Conservation (phyloP, 2,113 vertebrate genomes). For the Caloenas nicobarica region DNA sequence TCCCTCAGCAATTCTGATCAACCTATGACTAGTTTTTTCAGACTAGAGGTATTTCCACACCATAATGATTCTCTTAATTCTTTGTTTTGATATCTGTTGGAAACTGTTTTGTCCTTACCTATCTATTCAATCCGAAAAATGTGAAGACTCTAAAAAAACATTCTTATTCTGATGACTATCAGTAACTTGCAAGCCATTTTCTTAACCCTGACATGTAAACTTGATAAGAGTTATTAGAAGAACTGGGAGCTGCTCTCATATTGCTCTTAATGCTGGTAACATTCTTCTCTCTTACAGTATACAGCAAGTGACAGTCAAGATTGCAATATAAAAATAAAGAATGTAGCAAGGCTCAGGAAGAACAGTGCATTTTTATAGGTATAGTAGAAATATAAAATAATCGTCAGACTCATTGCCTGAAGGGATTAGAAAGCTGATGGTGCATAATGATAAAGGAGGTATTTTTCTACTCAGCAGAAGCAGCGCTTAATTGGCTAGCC, state of each 20-base stretch:
- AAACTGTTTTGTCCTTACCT: neutral
- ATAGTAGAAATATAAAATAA: neutral
- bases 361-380: neutral
- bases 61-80: neutral
- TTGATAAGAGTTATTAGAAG: neutral
- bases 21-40: neutral
- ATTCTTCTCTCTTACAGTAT: neutral
- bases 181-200: neutral
- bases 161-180: neutral
- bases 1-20: neutral
- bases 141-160: neutral
- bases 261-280: neutral
- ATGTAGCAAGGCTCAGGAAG: neutral
- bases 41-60: neutral
- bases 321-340: neutral
- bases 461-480: neutral
- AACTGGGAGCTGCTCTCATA: neutral
- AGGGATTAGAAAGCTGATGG: neutral
- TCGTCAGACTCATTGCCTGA: neutral
- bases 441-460: neutral
- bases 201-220: neutral
- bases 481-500: neutral
- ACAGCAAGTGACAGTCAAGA: neutral
- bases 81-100: neutral
- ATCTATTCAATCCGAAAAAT: neutral